Base-by-base conservation (phyloP, 2,888 invertebrate genomes). In the Ferrisia virgata region DNA sequence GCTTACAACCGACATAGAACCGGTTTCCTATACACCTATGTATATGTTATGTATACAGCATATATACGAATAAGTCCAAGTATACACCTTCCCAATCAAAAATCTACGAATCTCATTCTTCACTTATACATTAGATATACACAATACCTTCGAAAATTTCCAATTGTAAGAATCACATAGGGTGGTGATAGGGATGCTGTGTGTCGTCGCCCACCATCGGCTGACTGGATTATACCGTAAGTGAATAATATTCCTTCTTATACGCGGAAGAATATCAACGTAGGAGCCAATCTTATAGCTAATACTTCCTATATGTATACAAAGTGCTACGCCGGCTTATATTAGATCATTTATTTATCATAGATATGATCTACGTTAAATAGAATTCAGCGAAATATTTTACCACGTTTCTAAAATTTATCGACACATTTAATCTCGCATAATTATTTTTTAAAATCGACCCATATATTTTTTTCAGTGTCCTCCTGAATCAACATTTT, bases 21-120 rank as follows among this genome's bases (percentile, higher is more conserved):
- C 72, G 72, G 72, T 76, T 76, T 36, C 18, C 22, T 18, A 8
- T 18, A 13, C 4, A 22, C 53, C 9, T 40, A 40, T n/a, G 47
- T 47, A n/a, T 40, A 9, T 13, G 6, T n/a, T 40, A 9, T n/a
- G n/a, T 40, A 6, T 40, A 40, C 40, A 13, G 8, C 40, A 13
- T 9, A 0, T 5, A 53, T 22, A 53, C 53, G 53, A n/a, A 47
- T 53, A 22, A 9, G 13, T 40, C 8, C 69, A 18, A 3, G 69
- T 69, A 31, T 31, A 69, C 72, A 36, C 36, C 72, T 76, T 76
- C 36, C 72, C 72, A 76, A 76, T 76, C 72, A 76, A 33, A 28
- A 36, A 5, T 31, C 22, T 2, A 53, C 53, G 13, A 53, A 53
- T 18, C 53, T 53, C 11, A 53, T 22, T 47, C 47, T 47, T n/a